Evolutionary conservation across 2,113 vertebrate species (phyloP), one percentile per base, ranked within the genome.

Genomic region (Prolemur simus): DNA sequence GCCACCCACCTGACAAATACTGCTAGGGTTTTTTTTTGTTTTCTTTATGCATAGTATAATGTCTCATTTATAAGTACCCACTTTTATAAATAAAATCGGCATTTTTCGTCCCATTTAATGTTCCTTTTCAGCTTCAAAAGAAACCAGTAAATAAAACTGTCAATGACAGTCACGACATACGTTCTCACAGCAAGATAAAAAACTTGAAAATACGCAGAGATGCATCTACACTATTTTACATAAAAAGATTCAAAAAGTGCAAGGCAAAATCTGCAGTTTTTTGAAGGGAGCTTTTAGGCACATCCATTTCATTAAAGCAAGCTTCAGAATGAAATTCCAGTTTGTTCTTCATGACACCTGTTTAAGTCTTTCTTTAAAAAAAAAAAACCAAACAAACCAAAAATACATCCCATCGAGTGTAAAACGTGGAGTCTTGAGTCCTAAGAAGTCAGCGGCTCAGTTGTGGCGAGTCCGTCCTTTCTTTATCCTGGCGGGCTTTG

Each of bases 401-500:
- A 98, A 98, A 95, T 95, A 98, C 94, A 98, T 97, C 97, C 93
- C 21, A 29, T 98, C 98, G 99, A 98, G 98, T 89, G 96, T 98
- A 96, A 98, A 89, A 95, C 58, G 96, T 96, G 96, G 93, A 89
- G 77, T 54, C 86, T 97, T 86, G 81, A 78, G 91, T 96, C 96
- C 97, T 69, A 14, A n/a, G 68, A 74, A 84, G 92, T 1, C 95
- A 95, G 95, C 91, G 77, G 89, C 97, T 99, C 98, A 99, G 98
- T 98, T 99, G 98, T 99, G 99, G 98, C 99, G 98, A 87, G 99
- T 99, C 98, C 99, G 98, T 96, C 99, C 99, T 98, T 99, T 99
- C 98, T 99, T 99, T 98, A 99, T 99, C 95, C 99, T 99, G 52
- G 99, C 99, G 0, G 99, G 99, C 98, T 99, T 99, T 34, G 99